phyloP scores from a whole-genome alignment of 2,888 invertebrate genomes.

The Hyposoter dolosus region DNA sequence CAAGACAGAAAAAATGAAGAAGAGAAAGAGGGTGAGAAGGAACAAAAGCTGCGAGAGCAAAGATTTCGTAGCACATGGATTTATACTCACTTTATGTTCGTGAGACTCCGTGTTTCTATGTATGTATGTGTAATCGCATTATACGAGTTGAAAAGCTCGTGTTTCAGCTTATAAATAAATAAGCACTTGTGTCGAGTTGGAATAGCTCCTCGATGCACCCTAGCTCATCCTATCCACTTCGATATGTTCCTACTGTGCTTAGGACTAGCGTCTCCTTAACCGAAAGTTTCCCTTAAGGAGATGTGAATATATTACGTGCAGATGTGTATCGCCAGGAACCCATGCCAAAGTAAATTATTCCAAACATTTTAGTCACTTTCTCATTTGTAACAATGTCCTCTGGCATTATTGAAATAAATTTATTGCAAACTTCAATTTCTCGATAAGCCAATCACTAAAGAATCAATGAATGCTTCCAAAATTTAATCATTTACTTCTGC shows the following conservation, averaged over 20 bases:
- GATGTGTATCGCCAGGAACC: neutral
- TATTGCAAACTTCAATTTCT: too few relatives aligned
- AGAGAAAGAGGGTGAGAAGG: neutral
- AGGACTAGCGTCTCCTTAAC: neutral
- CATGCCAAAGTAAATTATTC: neutral
- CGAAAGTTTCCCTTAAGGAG: neutral
- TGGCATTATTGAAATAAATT: neutral
- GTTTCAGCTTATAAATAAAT: slow-evolving; percentile 58
- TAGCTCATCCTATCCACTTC: neutral
- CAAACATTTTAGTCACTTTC: neutral
- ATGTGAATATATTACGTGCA: neutral
- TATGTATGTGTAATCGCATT: neutral
- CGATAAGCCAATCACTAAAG: too few relatives aligned
- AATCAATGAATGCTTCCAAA: too few relatives aligned
- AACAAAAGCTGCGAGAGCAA: slow-evolving; percentile 16
- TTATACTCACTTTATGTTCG: slow-evolving; percentile 35
- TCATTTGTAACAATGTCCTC: neutral
- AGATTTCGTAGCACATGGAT: slow-evolving; percentile 34
- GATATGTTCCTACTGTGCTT: neutral
- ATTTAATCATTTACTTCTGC: too few relatives aligned
- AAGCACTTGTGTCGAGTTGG: slow-evolving; percentile 28
- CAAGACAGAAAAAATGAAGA: slow-evolving; percentile 1
- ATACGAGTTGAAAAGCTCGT: neutral
- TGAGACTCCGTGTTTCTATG: neutral
- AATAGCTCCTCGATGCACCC: slow-evolving; percentile 33